A percentile compares a stretch with the other conserved stretches of the same genome.
Evolutionary conservation across 2,113 vertebrate genomes (phyloP).

Genomic region (Zosterops pallidus): DNA sequence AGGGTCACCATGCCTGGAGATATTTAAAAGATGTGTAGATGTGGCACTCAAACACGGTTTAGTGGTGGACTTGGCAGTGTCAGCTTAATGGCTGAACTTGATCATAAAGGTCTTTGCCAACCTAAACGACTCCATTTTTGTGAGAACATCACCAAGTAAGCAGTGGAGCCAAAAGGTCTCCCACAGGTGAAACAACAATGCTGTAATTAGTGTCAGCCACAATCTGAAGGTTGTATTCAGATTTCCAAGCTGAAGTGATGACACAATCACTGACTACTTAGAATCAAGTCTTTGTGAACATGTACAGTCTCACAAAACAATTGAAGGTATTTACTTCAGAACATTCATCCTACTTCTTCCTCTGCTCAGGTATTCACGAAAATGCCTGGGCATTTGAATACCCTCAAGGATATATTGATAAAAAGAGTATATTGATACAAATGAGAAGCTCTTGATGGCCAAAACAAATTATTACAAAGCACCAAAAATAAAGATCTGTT

Average conservation of each 20-base stretch:
- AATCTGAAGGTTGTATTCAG: neutral
- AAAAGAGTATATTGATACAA: neutral
- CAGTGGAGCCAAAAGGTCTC: neutral
- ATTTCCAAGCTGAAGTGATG: neutral
- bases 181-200: neutral
- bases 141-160: neutral
- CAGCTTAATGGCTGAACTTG: rapidly evolving
- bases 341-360: neutral
- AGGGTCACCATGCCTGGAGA: neutral
- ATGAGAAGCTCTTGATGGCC: neutral
- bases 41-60: neutral
- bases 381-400: neutral
- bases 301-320: rapidly evolving
- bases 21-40: neutral
- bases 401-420: neutral
- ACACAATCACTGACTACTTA: neutral
- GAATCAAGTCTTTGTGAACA: neutral
- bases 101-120: neutral
- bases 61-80: too few relatives aligned
- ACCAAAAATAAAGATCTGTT: neutral
- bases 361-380: neutral
- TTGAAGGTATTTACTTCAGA: neutral
- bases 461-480: neutral
- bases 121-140: neutral
- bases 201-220: neutral